Base-by-base conservation (phyloP, 1,140 invertebrate species). In the Brachionus sp. region DNA sequence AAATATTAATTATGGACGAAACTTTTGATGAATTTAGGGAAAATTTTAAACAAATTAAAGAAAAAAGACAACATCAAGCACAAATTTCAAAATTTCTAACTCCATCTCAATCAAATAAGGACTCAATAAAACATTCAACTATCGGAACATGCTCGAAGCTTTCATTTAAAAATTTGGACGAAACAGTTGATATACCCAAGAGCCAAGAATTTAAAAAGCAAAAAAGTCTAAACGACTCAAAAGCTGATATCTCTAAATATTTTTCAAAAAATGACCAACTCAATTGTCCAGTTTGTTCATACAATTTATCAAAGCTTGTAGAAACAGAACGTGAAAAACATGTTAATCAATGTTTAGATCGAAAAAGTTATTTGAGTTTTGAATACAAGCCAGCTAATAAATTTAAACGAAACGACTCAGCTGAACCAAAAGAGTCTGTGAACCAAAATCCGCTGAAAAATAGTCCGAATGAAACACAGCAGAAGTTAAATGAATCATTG, bases 11-110 rank as follows among this genome's bases (percentile, higher is more conserved):
- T 25, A 66, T 66, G 50, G 77, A 80, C 77, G 77, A 80, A 29
- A 80, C 46, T 29, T 42, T 80, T 44, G 77, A 80, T n/a, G 77
- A 80, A 80, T 80, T 80, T 80, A 80, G 39, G 39, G 77, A 80
- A 80, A 80, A 80, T 80, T 80, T 80, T 35, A 80, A 80, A 80
- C 16, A 42, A 42, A 23, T 80, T 19, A 80, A 80, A 80, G 77
- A 80, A 66, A 80, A 80, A 62, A 39, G 50, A 35, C 70, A 37
- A 39, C 33, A 80, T 33, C 50, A 42, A 66, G 62, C 77, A 16
- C 77, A 80, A 80, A 80, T 80, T 19, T 42, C 77, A 19, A 57
- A 66, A 62, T 80, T 80, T 66, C 16, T 80, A 37, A 62, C 77
- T 4, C 77, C 77, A 66, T 42, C 19, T 37, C 64, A 66, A 66